Conservation (phyloP, 1,140 invertebrate genomes). For the Drosophila suzukii region DNA sequence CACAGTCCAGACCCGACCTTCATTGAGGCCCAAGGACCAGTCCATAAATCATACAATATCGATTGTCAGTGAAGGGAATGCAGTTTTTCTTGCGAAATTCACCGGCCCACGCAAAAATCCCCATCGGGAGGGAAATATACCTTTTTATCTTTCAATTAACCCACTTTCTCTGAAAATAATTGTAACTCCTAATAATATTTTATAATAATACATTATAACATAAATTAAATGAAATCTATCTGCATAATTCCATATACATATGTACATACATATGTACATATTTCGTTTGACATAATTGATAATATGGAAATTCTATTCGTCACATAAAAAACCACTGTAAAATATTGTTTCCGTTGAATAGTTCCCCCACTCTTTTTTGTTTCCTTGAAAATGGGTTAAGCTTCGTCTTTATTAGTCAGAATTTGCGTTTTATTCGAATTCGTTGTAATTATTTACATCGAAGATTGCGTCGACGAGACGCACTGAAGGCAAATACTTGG, state of each 20-base stretch:
- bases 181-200: too few relatives aligned
- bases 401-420: constrained; percentile 56
- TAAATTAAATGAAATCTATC: too few relatives aligned
- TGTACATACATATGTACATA: too few relatives aligned
- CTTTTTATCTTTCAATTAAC: background rate
- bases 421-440: constrained; percentile 58
- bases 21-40: background rate
- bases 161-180: background rate
- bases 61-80: background rate
- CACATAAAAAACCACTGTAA: too few relatives aligned
- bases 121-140: background rate
- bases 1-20: background rate
- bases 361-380: too few relatives aligned
- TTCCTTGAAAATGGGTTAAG: background rate
- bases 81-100: background rate
- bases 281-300: too few relatives aligned
- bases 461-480: constrained; percentile 50
- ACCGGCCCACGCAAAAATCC: constrained; percentile 1
- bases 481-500: constrained; percentile 26
- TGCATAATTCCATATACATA: too few relatives aligned
- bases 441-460: constrained; percentile 73
- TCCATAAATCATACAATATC: constrained; percentile 12
- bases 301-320: too few relatives aligned
- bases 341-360: too few relatives aligned
- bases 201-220: too few relatives aligned